Evolutionary conservation across 2,888 invertebrate genomes (phyloP), one percentile per base, ranked within the genome.

Genomic region (Hirtodrosophila cameraria): DNA sequence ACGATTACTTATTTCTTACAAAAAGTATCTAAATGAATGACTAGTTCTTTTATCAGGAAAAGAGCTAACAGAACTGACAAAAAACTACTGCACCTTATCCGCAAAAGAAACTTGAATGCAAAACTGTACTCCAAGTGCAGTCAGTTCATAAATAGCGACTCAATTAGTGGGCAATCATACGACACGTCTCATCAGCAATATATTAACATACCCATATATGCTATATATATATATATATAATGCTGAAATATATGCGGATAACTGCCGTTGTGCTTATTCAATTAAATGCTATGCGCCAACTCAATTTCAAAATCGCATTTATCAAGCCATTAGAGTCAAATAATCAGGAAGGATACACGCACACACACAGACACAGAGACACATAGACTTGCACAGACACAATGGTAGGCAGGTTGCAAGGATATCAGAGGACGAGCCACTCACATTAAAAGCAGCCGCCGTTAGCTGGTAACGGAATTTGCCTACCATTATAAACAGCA

Each of bases 291-390:
- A 49, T 50, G 75, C 70, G 61, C 74, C 79, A 75, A 76, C 74
- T 76, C 80, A 73, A 85, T 82, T 83, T 73, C 64, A 71, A 77
- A 88, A 88, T 89, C 88, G 59, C 88, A 89, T 88, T 89, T 88
- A 88, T 88, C 89, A 88, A 89, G 80, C 87, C 88, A 89, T 88
- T 88, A 88, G 88, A 86, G 86, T 84, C 86, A 84, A 86, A 88
- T 89, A 87, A 84, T 82, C 76, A 70, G 60, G 53, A 60, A 54
- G 52, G 25, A 50, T 7, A 23, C 54, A 36, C 20, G 43, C 27
- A 16, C 39, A 30, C 18, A 8, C 45, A 48, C 53, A 52, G n/a
- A 43, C 46, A 33, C 16, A 31, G 27, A 31, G 23, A 31, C 11
- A 35, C 28, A 57, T 31, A 43, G 8, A 31, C 30, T 20, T 27